A percentile compares a stretch with the other conserved stretches of the same genome.
Conservation (phyloP, 1,140 invertebrate genomes). For the Nebria ingens region DNA sequence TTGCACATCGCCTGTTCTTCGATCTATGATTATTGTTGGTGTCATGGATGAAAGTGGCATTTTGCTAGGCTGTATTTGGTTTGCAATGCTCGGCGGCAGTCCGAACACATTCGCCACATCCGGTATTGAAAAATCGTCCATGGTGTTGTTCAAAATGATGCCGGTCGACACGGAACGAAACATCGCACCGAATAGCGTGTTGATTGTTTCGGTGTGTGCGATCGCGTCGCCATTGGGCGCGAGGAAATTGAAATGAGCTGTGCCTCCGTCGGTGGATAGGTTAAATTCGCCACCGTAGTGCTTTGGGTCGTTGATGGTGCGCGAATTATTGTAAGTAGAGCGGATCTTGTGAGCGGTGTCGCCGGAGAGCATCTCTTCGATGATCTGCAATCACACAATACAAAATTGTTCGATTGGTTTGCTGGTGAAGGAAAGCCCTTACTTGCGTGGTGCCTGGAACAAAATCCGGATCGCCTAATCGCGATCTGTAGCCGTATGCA, state of each 20-base stretch:
- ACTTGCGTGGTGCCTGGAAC: conserved; percentile 25
- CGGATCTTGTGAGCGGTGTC: too few species aligned
- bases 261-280: conserved; percentile 58
- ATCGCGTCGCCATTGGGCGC: conserved; percentile 79
- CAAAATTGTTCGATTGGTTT: too few species aligned
- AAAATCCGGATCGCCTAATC: conserved; percentile 76
- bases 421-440: too few species aligned
- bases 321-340: too few species aligned
- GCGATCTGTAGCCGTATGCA: conserved; percentile 72
- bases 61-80: conserved; percentile 75
- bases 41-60: conserved; percentile 86
- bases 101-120: conserved; percentile 66
- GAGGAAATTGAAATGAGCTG: conserved; percentile 74
- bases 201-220: conserved; percentile 79
- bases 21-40: conserved; percentile 71
- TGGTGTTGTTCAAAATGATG: conserved; percentile 85
- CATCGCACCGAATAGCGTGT: conserved; percentile 77
- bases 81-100: conserved; percentile 61
- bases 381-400: too few species aligned
- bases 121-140: conserved; percentile 91
- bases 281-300: conserved; percentile 59
- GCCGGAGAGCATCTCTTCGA: too few species aligned
- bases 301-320: too few species aligned
- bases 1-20: conserved; percentile 52
- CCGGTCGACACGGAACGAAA: conserved; percentile 69